Evolutionary conservation across 2,113 vertebrate genomes (phyloP).

Genomic region (Hippocampus guttulatus): DNA sequence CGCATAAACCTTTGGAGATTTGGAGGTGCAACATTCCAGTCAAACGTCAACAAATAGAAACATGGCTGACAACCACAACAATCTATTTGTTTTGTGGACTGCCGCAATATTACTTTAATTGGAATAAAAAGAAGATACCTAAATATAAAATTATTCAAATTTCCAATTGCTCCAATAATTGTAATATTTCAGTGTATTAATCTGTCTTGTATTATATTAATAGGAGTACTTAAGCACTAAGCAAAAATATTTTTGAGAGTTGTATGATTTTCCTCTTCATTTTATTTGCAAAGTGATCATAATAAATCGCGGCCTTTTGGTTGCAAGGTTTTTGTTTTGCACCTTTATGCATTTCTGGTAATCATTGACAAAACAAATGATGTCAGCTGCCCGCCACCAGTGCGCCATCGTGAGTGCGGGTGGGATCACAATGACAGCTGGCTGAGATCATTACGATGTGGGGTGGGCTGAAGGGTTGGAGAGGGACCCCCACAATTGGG

Average conservation of each 20-base stretch:
- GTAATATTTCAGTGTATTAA: background rate
- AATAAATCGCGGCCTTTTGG: background rate
- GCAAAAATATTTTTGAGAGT: background rate
- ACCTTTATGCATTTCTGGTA: slow-evolving; percentile 40
- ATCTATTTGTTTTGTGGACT: too few relatives aligned
- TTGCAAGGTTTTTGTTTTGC: background rate
- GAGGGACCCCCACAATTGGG: slow-evolving; percentile 18
- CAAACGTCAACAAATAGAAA: background rate
- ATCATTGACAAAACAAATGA: slow-evolving; percentile 52
- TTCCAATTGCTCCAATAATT: background rate
- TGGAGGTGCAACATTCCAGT: too few relatives aligned
- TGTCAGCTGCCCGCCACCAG: slow-evolving; percentile 34
- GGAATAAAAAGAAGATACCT: too few relatives aligned
- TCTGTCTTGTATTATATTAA: too few relatives aligned
- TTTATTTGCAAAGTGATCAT: background rate
- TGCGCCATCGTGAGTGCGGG: slow-evolving; percentile 39
- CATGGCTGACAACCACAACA: background rate
- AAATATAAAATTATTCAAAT: background rate
- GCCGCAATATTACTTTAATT: too few relatives aligned
- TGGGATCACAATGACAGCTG: slow-evolving; percentile 63
- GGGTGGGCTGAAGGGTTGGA: slow-evolving; percentile 25
- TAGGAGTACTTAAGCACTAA: background rate
- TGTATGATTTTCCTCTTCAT: background rate
- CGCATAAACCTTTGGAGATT: too few relatives aligned
- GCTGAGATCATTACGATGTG: slow-evolving; percentile 55